phyloP scores from a whole-genome alignment of 2,113 vertebrate genomes.

The Bothrops jararaca region DNA sequence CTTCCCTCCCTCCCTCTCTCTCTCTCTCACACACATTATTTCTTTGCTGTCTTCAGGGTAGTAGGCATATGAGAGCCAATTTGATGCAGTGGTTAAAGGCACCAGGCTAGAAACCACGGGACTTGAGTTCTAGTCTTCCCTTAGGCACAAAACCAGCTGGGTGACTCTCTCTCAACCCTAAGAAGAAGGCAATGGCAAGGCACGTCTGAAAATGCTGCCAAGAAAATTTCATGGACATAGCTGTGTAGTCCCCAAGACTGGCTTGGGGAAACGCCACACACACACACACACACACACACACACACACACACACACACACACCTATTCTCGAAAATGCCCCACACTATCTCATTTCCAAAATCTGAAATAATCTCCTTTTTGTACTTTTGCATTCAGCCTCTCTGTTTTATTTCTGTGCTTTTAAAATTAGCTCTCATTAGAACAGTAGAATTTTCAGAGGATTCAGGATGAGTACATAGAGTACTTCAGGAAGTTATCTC shows the following conservation, averaged over 20 bases:
- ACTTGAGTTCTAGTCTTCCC: neutral
- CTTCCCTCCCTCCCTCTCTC: too few species aligned
- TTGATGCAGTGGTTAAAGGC: neutral
- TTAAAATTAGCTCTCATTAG: slow-evolving; percentile 25
- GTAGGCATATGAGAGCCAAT: neutral
- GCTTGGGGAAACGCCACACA: neutral
- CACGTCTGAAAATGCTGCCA: neutral
- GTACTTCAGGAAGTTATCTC: slow-evolving; percentile 27
- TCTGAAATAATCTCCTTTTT: neutral
- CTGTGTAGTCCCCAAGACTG: neutral
- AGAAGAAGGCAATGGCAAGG: neutral
- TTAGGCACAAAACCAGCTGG: neutral
- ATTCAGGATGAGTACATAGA: slow-evolving; percentile 15
- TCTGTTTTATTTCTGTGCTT: neutral
- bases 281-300: neutral
- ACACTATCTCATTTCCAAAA: neutral
- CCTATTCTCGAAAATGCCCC: neutral
- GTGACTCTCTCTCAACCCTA: neutral
- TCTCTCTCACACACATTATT: neutral
- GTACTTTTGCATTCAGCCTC: neutral
- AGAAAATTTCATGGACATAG: neutral
- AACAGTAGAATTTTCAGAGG: slow-evolving; percentile 19
- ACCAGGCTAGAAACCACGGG: neutral
- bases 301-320: neutral
- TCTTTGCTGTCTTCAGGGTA: neutral